A percentile compares a stretch with the other conserved stretches of the same genome.
These are phyloP conservation scores for Umimayanthus kanabou DNA, from an alignment of 92 coral and sea anemone species.

Conservation along the genomic window DNA sequence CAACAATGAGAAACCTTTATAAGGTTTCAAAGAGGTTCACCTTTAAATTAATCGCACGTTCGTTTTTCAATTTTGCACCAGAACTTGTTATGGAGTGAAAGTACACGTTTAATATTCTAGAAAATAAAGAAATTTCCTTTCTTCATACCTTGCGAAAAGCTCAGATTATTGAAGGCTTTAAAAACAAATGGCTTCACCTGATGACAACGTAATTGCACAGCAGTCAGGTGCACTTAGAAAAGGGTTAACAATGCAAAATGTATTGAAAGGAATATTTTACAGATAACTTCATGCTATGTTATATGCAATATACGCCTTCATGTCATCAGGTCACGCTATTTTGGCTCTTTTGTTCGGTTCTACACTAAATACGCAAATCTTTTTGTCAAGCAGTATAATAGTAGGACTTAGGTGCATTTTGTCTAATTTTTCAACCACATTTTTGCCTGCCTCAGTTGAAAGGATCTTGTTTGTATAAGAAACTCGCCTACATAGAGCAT, in stretches of 20 bases:
- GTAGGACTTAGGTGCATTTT: neutral
- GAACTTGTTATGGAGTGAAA: neutral
- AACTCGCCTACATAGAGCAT: neutral
- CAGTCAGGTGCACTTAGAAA: neutral
- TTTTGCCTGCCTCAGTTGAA: neutral
- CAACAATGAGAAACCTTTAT: no score
- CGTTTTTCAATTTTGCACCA: no score
- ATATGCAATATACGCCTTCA: neutral
- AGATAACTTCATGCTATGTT: neutral
- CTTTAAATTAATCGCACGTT: neutral
- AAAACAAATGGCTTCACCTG: neutral
- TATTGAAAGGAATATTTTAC: neutral
- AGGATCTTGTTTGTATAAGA: neutral
- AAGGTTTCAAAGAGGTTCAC: neutral
- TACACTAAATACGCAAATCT: neutral
- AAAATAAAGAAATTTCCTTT: neutral
- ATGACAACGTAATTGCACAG: constrained; percentile 1
- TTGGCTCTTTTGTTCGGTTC: neutral
- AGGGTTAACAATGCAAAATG: neutral
- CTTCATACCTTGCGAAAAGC: neutral
- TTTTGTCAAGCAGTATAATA: neutral
- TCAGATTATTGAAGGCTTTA: neutral
- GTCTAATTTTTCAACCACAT: neutral
- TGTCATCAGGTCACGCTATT: neutral
- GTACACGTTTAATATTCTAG: neutral